These are phyloP conservation scores for Adelosebastes latens DNA, from an alignment of 2,797 vertebrate genomes.

Conservation along the genomic window DNA sequence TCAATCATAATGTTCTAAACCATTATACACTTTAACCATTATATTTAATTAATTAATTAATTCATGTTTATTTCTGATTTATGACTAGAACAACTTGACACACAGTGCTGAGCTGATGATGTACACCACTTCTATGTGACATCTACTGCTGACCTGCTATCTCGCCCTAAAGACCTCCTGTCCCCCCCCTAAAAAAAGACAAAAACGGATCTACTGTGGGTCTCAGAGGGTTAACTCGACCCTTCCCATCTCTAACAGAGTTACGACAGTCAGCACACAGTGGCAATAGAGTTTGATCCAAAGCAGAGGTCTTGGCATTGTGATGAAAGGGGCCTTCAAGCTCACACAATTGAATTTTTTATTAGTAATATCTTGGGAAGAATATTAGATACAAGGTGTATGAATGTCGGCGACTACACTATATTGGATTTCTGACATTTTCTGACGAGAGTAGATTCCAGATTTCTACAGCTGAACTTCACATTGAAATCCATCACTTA, in stretches of 20 bases:
- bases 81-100: too few species aligned
- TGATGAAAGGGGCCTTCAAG: slow-evolving; percentile 42
- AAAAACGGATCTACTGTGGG: rapidly evolving
- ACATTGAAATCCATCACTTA: slow-evolving; percentile 24
- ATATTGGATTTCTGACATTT: slow-evolving; percentile 55
- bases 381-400: slow-evolving; percentile 15
- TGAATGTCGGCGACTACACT: slow-evolving; percentile 10
- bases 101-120: too few species aligned
- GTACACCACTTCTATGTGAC: too few species aligned
- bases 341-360: slow-evolving; percentile 44
- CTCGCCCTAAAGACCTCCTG: too few species aligned
- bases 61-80: too few species aligned
- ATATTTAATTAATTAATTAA: too few species aligned
- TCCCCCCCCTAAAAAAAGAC: too few species aligned
- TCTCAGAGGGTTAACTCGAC: neutral
- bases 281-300: slow-evolving; percentile 55
- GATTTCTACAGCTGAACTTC: slow-evolving; percentile 31
- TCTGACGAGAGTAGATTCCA: slow-evolving; percentile 30
- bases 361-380: slow-evolving; percentile 46
- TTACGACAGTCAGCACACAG: slow-evolving; percentile 36
- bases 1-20: too few species aligned
- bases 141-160: too few species aligned
- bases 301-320: slow-evolving; percentile 36
- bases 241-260: slow-evolving; percentile 42
- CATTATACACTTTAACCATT: too few species aligned